Evolutionary conservation across 2,888 invertebrate species (phyloP).

Genomic region (Amiota minor): DNA sequence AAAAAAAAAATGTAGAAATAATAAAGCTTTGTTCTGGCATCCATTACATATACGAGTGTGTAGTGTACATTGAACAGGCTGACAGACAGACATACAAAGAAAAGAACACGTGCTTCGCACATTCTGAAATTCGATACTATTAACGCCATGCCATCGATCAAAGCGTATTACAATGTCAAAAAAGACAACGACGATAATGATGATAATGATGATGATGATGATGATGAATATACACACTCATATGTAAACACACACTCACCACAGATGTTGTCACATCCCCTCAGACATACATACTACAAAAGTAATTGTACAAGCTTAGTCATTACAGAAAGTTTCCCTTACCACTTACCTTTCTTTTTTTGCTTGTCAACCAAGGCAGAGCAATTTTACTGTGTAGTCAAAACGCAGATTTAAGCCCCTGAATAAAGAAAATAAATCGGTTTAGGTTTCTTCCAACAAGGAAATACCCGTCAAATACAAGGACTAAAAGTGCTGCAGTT

Average conservation of each 20-base stretch:
- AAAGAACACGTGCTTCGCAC: not conserved
- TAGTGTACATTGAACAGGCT: constrained; percentile 31
- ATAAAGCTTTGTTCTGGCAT: not conserved
- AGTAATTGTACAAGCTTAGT: not conserved
- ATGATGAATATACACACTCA: constrained; percentile 4
- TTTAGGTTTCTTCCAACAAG: too few species aligned
- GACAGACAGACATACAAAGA: constrained; percentile 12
- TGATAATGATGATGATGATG: not conserved
- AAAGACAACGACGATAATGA: not conserved
- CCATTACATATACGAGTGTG: too few species aligned
- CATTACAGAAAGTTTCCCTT: not conserved
- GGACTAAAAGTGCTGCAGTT: too few species aligned
- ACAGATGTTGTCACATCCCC: not conserved
- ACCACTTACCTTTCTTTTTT: not conserved
- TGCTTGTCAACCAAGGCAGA: not conserved
- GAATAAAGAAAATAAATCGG: constrained; percentile 1
- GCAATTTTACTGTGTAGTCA: not conserved
- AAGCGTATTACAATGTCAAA: constrained; percentile 13
- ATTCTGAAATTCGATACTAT: not conserved
- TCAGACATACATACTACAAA: not conserved
- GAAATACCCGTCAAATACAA: too few species aligned
- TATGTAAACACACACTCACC: not conserved
- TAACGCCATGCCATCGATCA: constrained; percentile 22
- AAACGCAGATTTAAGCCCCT: constrained; percentile 30
- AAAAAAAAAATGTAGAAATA: not conserved